Conservation (phyloP, 2,797 vertebrate genomes). For the Sitta carolinensis region DNA sequence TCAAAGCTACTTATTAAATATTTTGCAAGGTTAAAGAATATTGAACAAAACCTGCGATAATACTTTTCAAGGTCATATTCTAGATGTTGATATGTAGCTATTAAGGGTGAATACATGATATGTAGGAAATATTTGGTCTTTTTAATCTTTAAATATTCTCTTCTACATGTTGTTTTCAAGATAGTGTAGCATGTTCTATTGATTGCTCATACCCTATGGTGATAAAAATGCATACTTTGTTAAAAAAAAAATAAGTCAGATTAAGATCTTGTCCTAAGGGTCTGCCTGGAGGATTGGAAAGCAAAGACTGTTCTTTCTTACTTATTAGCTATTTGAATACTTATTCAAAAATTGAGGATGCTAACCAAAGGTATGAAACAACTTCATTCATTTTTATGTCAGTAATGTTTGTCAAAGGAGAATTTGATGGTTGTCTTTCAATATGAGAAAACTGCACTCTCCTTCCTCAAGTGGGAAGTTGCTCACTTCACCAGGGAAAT, state of each 20-base stretch:
- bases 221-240: background rate
- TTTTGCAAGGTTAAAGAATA: background rate
- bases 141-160: background rate
- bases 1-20: background rate
- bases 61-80: background rate
- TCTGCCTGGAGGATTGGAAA: background rate
- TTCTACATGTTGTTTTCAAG: background rate
- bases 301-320: background rate
- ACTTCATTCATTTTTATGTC: background rate
- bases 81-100: background rate
- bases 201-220: background rate
- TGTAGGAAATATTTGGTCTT: rapidly evolving
- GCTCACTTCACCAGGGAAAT: background rate
- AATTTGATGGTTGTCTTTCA: background rate
- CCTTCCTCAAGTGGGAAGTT: background rate
- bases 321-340: background rate
- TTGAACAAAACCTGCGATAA: background rate
- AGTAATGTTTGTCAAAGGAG: background rate
- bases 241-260: background rate
- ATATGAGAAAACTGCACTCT: background rate
- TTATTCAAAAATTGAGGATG: background rate
- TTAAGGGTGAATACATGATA: background rate
- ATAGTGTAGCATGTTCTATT: background rate
- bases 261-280: background rate
- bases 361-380: background rate